Base-by-base conservation (phyloP, 2,113 vertebrate genomes). In the Eublepharis macularius region DNA sequence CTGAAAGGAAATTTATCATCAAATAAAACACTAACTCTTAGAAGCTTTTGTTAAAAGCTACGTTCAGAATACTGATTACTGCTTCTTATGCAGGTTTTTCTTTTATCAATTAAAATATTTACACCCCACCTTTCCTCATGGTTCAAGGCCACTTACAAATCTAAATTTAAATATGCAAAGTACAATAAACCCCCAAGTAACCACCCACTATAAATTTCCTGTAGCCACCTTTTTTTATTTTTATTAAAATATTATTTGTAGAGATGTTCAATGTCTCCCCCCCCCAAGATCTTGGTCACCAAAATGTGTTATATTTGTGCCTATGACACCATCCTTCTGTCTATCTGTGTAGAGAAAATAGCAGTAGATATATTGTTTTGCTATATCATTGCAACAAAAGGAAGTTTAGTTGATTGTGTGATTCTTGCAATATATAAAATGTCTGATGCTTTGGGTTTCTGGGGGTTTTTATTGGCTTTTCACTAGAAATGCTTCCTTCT, bases 21-120 rank as follows among this genome's bases (percentile, higher is more conserved):
- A 83, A 84, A 85, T 72, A n/a, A 12, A 39, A 14, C 47, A 4
- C 3, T 26, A 29, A 9, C 4, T 0, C 0, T 19, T 19, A 0
- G 2, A 3, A 76, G 45, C 10, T 69, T 69, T 26, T 76, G n/a
- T 24, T 85, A 78, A 85, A 84, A 57, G 16, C 6, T 51, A 76
- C 80, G 65, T 65, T 29, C 41, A 39, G 19, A 68, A 39, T 66
- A 66, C 36, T 16, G 10, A 70, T 14, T 36, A 10, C 2, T 60
- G 34, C 2, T 83, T 85, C 88, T 80, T 2, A 1, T 19, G 32
- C 57, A 81, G 76, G 39, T 63, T 11, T 51, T 63, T 63, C 29
- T 63, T 26, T 24, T 60, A 2, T 26, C 26, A 60, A 60, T 26
- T 60, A 63, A 63, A 63, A 63, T 63, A 10, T 63, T 29, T 63